These are phyloP conservation scores for Eristalis intricaria DNA, from an alignment of 2,888 invertebrate genomes.

Conservation along the genomic window DNA sequence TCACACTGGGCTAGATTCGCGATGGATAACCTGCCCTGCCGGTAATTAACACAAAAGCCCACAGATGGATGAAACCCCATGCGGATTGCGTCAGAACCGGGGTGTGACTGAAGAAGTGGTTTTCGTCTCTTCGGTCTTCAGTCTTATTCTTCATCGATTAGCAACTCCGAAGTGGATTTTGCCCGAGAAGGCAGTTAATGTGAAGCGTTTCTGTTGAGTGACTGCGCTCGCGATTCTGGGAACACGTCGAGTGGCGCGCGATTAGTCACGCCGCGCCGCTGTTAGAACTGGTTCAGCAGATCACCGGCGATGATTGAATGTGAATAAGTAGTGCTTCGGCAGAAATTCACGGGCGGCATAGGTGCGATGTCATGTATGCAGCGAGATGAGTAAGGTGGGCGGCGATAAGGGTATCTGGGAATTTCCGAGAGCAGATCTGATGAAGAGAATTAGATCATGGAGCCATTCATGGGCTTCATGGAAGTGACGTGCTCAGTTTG, in stretches of 20 bases:
- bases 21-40: conserved; percentile 36
- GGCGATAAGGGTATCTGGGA: conserved; percentile 8
- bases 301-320: conserved; percentile 41
- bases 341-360: conserved; percentile 24
- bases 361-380: neutral
- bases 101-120: conserved; percentile 61
- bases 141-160: conserved; percentile 39
- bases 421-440: neutral
- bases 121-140: conserved; percentile 9
- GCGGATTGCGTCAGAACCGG: conserved; percentile 58
- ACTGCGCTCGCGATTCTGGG: conserved; percentile 43
- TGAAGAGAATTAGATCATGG: neutral
- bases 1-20: conserved; percentile 54
- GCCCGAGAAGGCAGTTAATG: conserved; percentile 18
- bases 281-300: conserved; percentile 62
- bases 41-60: conserved; percentile 61
- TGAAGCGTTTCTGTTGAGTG: conserved; percentile 36
- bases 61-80: conserved; percentile 19
- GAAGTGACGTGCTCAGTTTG: neutral
- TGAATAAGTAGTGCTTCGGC: conserved; percentile 45
- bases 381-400: conserved; percentile 7
- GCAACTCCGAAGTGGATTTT: conserved; percentile 50
- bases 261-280: conserved; percentile 48
- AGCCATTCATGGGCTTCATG: neutral
- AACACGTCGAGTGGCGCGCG: conserved; percentile 27